Percentiles rank a stretch among this genome's conserved stretches.
Conservation (phyloP, 2,888 invertebrate species). For the Philereme vetulata region DNA sequence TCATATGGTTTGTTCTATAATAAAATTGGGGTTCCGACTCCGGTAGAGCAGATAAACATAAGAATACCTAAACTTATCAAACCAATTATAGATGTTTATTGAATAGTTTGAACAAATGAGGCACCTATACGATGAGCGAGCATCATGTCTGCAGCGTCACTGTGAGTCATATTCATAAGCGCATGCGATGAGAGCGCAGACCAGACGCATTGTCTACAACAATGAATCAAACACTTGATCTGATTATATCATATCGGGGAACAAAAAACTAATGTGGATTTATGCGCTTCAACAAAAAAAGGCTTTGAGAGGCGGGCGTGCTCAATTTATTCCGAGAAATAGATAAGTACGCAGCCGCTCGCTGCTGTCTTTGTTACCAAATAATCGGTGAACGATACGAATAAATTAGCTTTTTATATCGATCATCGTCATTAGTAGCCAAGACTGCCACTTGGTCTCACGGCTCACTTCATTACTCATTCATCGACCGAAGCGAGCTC, state of each 20-base stretch:
- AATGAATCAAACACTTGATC: constrained; percentile 74
- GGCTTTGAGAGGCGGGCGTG: constrained; percentile 24
- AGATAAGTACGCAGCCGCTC: constrained; percentile 14
- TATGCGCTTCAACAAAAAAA: constrained; percentile 49
- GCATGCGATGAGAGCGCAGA: constrained; percentile 64
- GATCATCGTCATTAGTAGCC: constrained; percentile 6
- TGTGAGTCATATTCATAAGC: constrained; percentile 63
- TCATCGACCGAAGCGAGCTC: too few relatives aligned
- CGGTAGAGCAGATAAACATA: constrained; percentile 14
- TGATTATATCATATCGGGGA: constrained; percentile 71
- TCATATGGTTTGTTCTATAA: too few relatives aligned
- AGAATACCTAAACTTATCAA: constrained; percentile 34
- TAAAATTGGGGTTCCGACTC: not conserved
- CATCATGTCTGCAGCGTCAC: constrained; percentile 64
- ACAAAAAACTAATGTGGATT: constrained; percentile 63
- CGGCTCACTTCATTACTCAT: too few relatives aligned
- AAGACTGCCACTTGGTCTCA: not conserved
- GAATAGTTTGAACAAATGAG: constrained; percentile 52
- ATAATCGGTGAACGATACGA: constrained; percentile 12
- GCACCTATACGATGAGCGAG: constrained; percentile 61
- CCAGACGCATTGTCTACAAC: constrained; percentile 79
- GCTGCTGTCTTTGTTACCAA: constrained; percentile 22
- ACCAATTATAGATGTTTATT: constrained; percentile 47
- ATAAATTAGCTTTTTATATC: constrained; percentile 2
- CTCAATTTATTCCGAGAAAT: constrained; percentile 25